Percentiles rank a stretch among this genome's conserved stretches.
Evolutionary conservation across 2,888 invertebrate species (phyloP).

Genomic region (Eupelmus urozonus): DNA sequence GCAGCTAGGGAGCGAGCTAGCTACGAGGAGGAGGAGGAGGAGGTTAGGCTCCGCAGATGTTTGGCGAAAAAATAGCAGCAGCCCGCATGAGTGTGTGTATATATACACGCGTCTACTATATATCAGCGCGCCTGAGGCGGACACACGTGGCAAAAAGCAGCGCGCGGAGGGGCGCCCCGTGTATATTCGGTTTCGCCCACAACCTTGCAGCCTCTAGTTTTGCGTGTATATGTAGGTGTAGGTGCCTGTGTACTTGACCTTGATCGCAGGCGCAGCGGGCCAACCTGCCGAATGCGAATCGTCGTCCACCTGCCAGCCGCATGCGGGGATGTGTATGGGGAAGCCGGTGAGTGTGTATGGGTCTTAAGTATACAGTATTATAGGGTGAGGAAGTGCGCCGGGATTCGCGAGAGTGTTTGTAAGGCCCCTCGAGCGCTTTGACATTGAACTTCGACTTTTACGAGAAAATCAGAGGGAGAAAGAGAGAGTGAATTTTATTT

Average conservation of each 20-base stretch:
- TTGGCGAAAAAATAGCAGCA: conserved; percentile 52
- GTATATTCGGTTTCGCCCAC: conserved; percentile 43
- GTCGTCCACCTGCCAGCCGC: conserved; percentile 45
- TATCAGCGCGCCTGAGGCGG: not conserved
- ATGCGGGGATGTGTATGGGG: not conserved
- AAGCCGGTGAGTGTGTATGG: not conserved
- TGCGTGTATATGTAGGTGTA: not conserved
- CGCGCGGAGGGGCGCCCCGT: not conserved
- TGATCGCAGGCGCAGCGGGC: conserved; percentile 30
- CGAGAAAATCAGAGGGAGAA: not conserved
- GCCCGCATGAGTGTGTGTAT: not conserved
- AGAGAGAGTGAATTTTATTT: too few relatives aligned
- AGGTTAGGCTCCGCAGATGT: conserved; percentile 42
- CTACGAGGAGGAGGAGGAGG: not conserved
- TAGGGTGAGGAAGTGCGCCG: conserved; percentile 29
- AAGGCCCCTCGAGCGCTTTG: not conserved
- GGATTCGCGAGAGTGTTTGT: not conserved
- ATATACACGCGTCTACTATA: not conserved
- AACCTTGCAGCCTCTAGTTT: not conserved
- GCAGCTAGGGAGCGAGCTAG: conserved; percentile 13
- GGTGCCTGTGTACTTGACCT: conserved; percentile 45
- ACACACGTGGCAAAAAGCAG: conserved; percentile 4
- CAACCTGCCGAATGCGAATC: conserved; percentile 48
- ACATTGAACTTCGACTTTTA: conserved; percentile 46
- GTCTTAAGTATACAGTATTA: not conserved